Evolutionary conservation across 2,113 vertebrate species (phyloP), one percentile per base, ranked within the genome.

Genomic region (Otis tarda): DNA sequence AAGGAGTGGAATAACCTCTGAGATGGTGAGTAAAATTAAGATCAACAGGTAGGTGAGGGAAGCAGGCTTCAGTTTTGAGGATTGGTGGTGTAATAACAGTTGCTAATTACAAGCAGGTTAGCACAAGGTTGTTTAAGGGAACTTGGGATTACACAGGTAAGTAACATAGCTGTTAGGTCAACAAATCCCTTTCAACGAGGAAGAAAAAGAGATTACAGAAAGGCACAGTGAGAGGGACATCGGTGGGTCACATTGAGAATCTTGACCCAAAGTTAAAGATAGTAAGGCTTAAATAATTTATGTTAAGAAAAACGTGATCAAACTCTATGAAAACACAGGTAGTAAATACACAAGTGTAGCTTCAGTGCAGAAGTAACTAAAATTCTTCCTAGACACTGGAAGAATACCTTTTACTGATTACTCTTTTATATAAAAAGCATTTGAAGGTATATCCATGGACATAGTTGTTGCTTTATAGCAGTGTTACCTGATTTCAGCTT

Each of bases 331-430:
- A 53, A 23, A 50, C 13, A 25, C 8, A 56, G 28, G 73, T 7
- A 60, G 13, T 37, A 79, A 55, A 47, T 22, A 67, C 8, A 7
- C 30, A 52, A n/a, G 68, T 6, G 20, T 13, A 69, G 43, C 41
- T 85, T 85, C 74, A 89, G 23, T 27, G 15, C 63, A 50, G 35
- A 30, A 64, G 30, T 22, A 69, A 27, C 56, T 81, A 7, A 2
- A 12, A 56, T 80, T 75, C 30, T 86, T 59, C 57, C 37, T 17
- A 39, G 50, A 59, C 30, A 39, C 14, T 43, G 41, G 41, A 43
- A 43, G 14, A 43, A 6, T 17, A 7, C 31, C 8, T 30, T 83
- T 64, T 50, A 64, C 43, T 0, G 0, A n/a, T n/a, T 28, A 37
- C 8, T 31, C 15, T 69, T 15, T 20, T 45, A 49, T 21, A 27